Conservation (phyloP, 2,113 vertebrate species). For the Mesocricetus auratus region DNA sequence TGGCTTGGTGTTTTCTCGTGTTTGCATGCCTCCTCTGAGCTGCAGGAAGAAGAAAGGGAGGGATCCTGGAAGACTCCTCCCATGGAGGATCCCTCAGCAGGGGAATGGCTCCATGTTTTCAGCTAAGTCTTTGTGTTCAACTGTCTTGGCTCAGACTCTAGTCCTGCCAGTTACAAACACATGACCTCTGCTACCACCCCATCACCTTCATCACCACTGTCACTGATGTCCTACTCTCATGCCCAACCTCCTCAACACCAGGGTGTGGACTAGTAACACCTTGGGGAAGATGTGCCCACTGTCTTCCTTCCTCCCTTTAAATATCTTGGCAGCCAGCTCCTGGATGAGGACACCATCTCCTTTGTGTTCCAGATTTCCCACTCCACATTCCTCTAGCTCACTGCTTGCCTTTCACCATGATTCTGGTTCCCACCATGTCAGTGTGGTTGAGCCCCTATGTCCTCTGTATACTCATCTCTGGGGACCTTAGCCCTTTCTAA, state of each 20-base stretch:
- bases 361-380: not conserved
- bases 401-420: not conserved
- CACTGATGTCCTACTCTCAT: rapidly evolving
- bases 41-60: rapidly evolving
- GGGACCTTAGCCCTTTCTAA: not conserved
- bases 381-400: not conserved
- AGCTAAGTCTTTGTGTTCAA: not conserved
- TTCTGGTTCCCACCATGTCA: not conserved
- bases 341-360: not conserved
- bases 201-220: not conserved
- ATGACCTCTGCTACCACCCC: not conserved
- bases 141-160: not conserved
- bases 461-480: too few relatives aligned
- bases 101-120: not conserved
- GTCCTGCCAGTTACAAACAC: not conserved
- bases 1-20: not conserved
- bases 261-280: too few relatives aligned
- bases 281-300: not conserved
- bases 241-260: not conserved
- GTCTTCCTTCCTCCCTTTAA: not conserved
- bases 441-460: rapidly evolving
- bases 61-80: not conserved
- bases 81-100: rapidly evolving
- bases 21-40: rapidly evolving
- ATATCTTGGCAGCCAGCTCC: not conserved